Evolutionary conservation across 2,113 vertebrate genomes (phyloP), one percentile per base, ranked within the genome.

Genomic region (Eidolon helvum): DNA sequence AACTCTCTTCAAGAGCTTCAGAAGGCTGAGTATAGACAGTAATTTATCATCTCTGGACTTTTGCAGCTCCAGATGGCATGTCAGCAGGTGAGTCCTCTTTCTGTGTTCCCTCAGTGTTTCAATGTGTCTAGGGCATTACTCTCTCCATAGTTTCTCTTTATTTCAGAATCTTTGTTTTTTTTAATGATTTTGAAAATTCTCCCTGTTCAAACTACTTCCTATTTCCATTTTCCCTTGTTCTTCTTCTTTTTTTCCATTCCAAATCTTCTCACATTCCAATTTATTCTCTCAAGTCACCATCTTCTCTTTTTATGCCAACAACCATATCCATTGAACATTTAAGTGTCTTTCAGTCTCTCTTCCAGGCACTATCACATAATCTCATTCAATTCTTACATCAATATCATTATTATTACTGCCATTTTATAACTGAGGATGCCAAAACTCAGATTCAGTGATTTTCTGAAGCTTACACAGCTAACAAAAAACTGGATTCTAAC

Each of bases 1-100:
- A 50, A 4, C 48, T 50, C 48, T 45, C 30, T 12, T 87, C 12
- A 40, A 33, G 15, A 33, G 57, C 33, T 18, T 11, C 2, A 21
- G 18, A 63, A 87, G 24, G 43, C 30, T n/a, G 38, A 21, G 11
- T 1, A 35, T 12, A 69, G 50, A 87, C 16, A 45, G 79, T 98
- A 90, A 98, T 3, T 24, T 87, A 21, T 18, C 33, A 10, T 92
- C 22, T 97, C 87, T 93, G 92, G 24, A 87, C 16, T 95, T 85
- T 97, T 97, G 69, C 96, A 98, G 97, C 74, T 95, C 90, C 35
- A n/a, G 30, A 24, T 63, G 75, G 48, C 19, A 7, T 3, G 10
- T 16, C 75, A n/a, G 33, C 40, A 40, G 97, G 96, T 97, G 24
- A 98, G 97, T 97, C 11, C 8, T 11, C 5, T 66, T 10, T 40